A percentile compares a stretch with the other conserved stretches of the same genome.
Evolutionary conservation across 2,888 invertebrate species (phyloP).

Genomic region (Onthophagus sagittarius): DNA sequence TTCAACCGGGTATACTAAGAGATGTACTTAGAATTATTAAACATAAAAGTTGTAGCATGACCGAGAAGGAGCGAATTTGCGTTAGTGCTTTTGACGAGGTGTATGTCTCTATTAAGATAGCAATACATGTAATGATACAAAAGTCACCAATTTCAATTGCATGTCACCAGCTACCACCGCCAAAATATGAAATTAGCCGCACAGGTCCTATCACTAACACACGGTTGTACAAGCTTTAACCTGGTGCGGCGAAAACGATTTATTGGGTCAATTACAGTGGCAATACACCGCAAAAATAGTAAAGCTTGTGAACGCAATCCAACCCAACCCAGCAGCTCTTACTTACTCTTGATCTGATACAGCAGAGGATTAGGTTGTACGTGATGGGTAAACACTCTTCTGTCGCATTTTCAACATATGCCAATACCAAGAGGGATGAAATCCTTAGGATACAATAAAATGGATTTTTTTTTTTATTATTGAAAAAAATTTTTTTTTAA

Average conservation of each 20-base stretch:
- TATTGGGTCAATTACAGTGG: background rate
- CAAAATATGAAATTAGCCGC: conserved; percentile 29
- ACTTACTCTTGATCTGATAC: too few relatives aligned
- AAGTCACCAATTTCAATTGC: conserved; percentile 27
- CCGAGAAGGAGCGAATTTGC: background rate
- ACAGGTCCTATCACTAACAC: conserved; percentile 11
- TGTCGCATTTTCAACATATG: too few relatives aligned
- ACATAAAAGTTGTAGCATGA: background rate
- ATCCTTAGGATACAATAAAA: too few relatives aligned
- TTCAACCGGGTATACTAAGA: conserved; percentile 14
- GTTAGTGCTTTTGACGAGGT: conserved; percentile 14
- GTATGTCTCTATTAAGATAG: conserved; percentile 1
- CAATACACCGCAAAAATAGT: background rate
- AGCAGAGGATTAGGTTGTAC: too few relatives aligned
- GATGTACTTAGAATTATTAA: conserved; percentile 13
- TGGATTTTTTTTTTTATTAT: too few relatives aligned
- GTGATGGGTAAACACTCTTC: too few relatives aligned
- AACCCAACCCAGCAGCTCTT: too few relatives aligned
- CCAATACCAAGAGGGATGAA: too few relatives aligned
- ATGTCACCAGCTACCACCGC: conserved; percentile 27
- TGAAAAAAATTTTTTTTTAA: too few relatives aligned
- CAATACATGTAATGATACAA: background rate
- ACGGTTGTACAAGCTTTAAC: too few relatives aligned
- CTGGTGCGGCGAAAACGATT: too few relatives aligned
- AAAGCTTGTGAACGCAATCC: background rate